Evolutionary conservation across 2,797 vertebrate species (phyloP).

Genomic region (Malacoraja senta): DNA sequence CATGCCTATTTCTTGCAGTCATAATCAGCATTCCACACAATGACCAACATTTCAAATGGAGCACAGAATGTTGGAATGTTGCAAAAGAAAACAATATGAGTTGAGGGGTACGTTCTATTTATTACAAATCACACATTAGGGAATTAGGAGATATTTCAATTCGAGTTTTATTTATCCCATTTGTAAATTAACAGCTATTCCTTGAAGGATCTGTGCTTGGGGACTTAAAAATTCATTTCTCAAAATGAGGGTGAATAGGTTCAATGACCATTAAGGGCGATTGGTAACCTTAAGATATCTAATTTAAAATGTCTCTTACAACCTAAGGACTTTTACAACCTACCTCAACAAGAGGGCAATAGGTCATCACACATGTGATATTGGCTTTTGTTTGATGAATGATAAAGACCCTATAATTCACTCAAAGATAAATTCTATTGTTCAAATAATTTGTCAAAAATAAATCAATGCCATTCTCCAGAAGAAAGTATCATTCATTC

Average conservation of each 20-base stretch:
- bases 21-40: neutral
- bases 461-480: conserved; percentile 6
- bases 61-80: neutral
- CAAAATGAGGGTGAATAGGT: neutral
- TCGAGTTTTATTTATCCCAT: neutral
- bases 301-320: neutral
- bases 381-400: conserved; percentile 34
- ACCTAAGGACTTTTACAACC: no score
- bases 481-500: no score
- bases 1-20: neutral
- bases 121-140: neutral
- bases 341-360: neutral
- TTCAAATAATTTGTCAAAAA: conserved; percentile 9
- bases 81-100: neutral
- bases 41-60: neutral
- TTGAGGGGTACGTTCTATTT: neutral
- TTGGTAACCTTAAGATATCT: neutral
- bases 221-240: neutral
- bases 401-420: neutral
- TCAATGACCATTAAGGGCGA: neutral
- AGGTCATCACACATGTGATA: conserved; percentile 21
- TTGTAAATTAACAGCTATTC: neutral
- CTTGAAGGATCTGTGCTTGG: neutral
- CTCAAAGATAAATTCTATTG: conserved; percentile 6
- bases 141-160: neutral